Conservation (phyloP, 1,140 invertebrate genomes). For the Batillaria attramentaria region DNA sequence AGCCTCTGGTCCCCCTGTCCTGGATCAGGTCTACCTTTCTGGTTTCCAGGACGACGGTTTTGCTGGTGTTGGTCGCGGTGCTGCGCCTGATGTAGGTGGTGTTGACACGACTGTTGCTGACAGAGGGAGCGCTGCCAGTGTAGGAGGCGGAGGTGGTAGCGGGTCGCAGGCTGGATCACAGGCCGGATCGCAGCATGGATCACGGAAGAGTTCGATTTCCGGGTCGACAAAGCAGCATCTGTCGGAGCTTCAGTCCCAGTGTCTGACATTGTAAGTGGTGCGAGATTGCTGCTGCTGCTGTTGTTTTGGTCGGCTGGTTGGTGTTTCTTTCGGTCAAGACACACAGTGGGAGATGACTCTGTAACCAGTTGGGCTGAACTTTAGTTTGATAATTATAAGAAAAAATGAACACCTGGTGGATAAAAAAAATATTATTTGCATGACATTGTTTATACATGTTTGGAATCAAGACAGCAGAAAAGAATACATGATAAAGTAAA, state of each 20-base stretch:
- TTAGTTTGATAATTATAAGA: no score
- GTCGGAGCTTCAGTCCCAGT: slow-evolving; percentile 58
- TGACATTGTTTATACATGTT: no score
- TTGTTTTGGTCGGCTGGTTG: no score
- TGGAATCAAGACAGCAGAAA: no score
- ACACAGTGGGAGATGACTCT: no score
- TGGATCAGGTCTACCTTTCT: background rate
- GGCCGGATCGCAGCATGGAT: background rate
- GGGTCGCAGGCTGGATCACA: background rate
- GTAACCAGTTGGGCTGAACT: no score
- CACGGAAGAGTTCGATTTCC: slow-evolving; percentile 23
- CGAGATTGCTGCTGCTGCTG: no score
- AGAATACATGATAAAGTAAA: no score
- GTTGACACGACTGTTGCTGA: slow-evolving; percentile 19
- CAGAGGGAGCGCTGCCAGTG: slow-evolving; percentile 39
- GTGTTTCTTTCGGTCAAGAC: no score
- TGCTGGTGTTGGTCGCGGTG: background rate
- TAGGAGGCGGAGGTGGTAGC: background rate
- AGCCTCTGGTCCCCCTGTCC: background rate
- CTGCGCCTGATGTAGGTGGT: background rate
- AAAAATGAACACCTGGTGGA: no score
- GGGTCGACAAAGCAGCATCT: slow-evolving; percentile 40
- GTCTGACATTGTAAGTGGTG: slow-evolving; percentile 59
- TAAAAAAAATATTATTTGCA: no score
- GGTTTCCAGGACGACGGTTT: background rate